Evolutionary conservation across 2,113 vertebrate genomes (phyloP), one percentile per base, ranked within the genome.

Genomic region (Cochlearius cochlearius): DNA sequence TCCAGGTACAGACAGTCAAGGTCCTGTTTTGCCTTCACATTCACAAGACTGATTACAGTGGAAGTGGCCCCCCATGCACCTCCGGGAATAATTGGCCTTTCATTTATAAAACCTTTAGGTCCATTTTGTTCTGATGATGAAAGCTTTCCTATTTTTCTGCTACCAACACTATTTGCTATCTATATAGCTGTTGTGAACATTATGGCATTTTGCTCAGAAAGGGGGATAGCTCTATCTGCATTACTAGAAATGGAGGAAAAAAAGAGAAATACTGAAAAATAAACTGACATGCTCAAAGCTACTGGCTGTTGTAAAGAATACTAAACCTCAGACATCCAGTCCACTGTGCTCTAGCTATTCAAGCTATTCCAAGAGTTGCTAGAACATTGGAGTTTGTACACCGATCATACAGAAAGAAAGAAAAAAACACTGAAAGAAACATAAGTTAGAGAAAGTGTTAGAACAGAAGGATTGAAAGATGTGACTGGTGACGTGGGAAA

Each of bases 21-120:
- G 89, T 72, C 69, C 58, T 91, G 58, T 62, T 96, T 62, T 82
- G 58, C 49, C 69, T 82, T 86, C 81, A 62, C 29, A 82, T 78
- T 91, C 63, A 32, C 59, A 79, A 91, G 78, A 94, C 39, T 73
- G 86, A 96, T 96, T 86, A 50, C 12, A 85, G 52, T 69, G 50
- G 26, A 75, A 73, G 10, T 67, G 34, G 0, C 34, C 29, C 19
- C 5, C 23, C 49, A 34, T 25, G 22, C 8, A 82, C 73, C 62
- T 78, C 30, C 45, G 73, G 76, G 76, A 92, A 59, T 91, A 95
- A 94, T 49, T 96, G 34, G 49, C 53, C 66, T 94, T 95, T 92
- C 68, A 60, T 81, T 94, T 94, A 56, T 45, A 67, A 85, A 88
- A 78, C 23, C 52, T 81, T 86, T 78, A 81, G 17, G 52, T 81